Evolutionary conservation across 2,888 invertebrate genomes (phyloP).

Genomic region (Aporophyla lueneburgensis): DNA sequence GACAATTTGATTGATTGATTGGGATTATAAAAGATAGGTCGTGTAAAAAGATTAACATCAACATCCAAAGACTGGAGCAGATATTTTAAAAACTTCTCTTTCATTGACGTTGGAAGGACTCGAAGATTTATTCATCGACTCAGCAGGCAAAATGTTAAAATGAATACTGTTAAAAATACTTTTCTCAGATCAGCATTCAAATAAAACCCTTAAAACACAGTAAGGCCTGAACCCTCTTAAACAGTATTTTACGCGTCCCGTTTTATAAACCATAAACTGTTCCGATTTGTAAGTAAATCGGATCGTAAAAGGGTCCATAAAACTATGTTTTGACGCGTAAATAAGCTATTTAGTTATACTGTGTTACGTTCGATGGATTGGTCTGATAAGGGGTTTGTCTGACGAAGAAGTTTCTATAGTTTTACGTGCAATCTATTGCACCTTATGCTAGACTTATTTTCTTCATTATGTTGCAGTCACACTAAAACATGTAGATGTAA

Average conservation of each 20-base stretch:
- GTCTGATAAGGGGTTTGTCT: conserved; percentile 19
- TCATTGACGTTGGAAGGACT: background rate
- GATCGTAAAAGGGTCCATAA: conserved; percentile 73
- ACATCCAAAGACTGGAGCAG: background rate
- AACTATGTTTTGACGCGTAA: conserved; percentile 65
- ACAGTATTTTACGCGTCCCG: conserved; percentile 56
- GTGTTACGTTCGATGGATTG: conserved; percentile 25
- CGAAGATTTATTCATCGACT: background rate
- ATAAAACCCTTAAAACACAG: conserved; percentile 39
- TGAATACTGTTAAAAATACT: background rate
- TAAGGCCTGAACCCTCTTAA: conserved; percentile 34
- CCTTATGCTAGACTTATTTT: too few relatives aligned
- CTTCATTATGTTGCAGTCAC: too few relatives aligned
- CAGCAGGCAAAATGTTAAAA: background rate
- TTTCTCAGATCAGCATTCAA: conserved; percentile 30
- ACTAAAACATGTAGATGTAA: too few relatives aligned
- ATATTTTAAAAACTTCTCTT: background rate
- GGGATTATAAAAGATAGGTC: background rate
- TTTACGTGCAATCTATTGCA: background rate
- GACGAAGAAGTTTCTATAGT: background rate
- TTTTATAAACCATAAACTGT: conserved; percentile 70
- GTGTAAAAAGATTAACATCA: background rate
- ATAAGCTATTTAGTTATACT: conserved; percentile 44
- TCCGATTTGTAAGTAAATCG: conserved; percentile 73
- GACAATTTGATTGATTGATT: background rate